Evolutionary conservation across 30 jellyfish, hydroid and myxozoan species (phyloP).

Genomic region (Hydra vulgaris): DNA sequence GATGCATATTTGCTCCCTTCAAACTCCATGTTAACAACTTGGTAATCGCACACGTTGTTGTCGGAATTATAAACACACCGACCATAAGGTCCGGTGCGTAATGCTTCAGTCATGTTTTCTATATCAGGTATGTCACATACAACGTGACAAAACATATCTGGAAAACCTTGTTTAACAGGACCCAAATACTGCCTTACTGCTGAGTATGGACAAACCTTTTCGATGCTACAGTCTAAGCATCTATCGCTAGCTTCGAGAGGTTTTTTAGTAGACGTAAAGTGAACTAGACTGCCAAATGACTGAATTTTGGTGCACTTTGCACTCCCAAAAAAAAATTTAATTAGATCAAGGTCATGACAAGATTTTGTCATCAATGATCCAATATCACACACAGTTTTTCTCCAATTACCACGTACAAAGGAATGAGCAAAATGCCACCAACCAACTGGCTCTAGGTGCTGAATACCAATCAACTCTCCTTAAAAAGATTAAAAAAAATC

Average conservation of each 20-base stretch:
- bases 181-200: conserved; percentile 60
- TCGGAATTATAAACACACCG: conserved; percentile 86
- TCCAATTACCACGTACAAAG: conserved; percentile 82
- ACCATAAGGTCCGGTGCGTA: conserved; percentile 76
- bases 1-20: conserved; percentile 68
- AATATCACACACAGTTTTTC: conserved; percentile 32
- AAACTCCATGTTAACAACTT: conserved; percentile 60
- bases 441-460: conserved; percentile 86
- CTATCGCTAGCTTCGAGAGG: conserved; percentile 59
- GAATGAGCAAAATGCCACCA: conserved; percentile 91
- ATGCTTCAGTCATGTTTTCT: conserved; percentile 45
- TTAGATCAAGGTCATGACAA: conserved; percentile 79
- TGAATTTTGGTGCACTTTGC: conserved; percentile 44
- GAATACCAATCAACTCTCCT: conserved; percentile 80
- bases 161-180: conserved; percentile 37
- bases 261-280: conserved; percentile 43
- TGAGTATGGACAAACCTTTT: conserved; percentile 67
- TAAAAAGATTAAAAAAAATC: neutral
- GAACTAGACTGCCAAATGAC: conserved; percentile 63
- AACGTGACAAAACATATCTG: conserved; percentile 35
- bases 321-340: conserved; percentile 49
- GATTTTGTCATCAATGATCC: conserved; percentile 65
- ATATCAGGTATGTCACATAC: conserved; percentile 43
- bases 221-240: conserved; percentile 64
- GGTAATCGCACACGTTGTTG: conserved; percentile 79